Percentiles rank a stretch among this genome's conserved stretches.
phyloP scores from a whole-genome alignment of 2,888 invertebrate genomes.

The Minunthozetes semirufus region DNA sequence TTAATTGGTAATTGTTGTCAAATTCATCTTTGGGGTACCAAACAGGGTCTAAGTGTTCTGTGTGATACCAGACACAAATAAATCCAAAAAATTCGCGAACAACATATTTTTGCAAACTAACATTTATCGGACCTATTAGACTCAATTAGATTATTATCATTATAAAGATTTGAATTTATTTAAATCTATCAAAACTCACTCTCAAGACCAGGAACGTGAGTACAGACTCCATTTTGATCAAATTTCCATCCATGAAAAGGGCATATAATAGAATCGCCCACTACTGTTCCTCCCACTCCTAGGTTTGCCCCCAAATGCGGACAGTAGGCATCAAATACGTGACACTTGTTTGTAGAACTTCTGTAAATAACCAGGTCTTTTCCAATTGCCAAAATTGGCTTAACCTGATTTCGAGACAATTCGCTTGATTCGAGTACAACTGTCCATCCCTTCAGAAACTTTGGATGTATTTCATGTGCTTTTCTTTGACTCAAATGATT shows the following conservation, averaged over 20 bases:
- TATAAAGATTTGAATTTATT: too few relatives aligned
- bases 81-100: constrained; percentile 63
- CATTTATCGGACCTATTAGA: constrained; percentile 49
- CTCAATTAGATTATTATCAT: too few relatives aligned
- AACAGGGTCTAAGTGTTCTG: constrained; percentile 54
- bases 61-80: constrained; percentile 76
- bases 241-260: too few relatives aligned
- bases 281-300: constrained; percentile 63
- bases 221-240: too few relatives aligned
- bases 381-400: constrained; percentile 56
- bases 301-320: constrained; percentile 84
- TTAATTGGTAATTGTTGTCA: constrained; percentile 48
- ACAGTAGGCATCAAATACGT: constrained; percentile 75
- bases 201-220: too few relatives aligned
- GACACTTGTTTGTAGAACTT: constrained; percentile 57
- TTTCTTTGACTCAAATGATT: too few relatives aligned
- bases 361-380: constrained; percentile 65
- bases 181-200: too few relatives aligned
- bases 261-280: too few relatives aligned
- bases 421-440: constrained; percentile 63
- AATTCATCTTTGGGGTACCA: constrained; percentile 60
- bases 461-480: constrained; percentile 52
- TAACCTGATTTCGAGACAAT: constrained; percentile 54
- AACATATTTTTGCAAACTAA: constrained; percentile 63
- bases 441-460: constrained; percentile 86